A percentile compares a stretch with the other conserved stretches of the same genome.
Evolutionary conservation across 2,888 invertebrate species (phyloP).

Genomic region (Autographa gamma): DNA sequence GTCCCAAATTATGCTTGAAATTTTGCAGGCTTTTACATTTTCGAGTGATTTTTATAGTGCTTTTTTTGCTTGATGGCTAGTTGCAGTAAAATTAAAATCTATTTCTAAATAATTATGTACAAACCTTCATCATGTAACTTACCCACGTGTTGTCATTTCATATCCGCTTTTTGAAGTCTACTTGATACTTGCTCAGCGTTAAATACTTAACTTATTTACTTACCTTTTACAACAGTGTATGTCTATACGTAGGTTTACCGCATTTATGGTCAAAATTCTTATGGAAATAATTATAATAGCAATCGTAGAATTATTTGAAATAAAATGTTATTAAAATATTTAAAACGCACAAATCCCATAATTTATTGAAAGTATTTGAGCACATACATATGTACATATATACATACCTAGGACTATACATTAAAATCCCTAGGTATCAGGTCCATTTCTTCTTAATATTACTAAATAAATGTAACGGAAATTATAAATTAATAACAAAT

Average conservation of each 20-base stretch:
- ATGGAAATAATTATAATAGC: too few relatives aligned
- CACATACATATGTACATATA: constrained; percentile 54
- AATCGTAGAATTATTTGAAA: constrained; percentile 35
- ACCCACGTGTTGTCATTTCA: too few relatives aligned
- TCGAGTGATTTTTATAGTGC: constrained; percentile 33
- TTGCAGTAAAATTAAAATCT: not conserved
- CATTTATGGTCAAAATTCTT: too few relatives aligned
- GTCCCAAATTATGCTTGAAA: constrained; percentile 40
- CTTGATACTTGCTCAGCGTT: too few relatives aligned
- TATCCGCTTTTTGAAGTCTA: too few relatives aligned
- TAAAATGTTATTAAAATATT: constrained; percentile 57
- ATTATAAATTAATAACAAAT: constrained; percentile 22
- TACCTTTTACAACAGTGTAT: too few relatives aligned
- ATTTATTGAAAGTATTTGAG: constrained; percentile 60
- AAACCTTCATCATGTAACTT: not conserved
- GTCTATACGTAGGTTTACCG: too few relatives aligned
- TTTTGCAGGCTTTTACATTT: constrained; percentile 37
- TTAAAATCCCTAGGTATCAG: constrained; percentile 39
- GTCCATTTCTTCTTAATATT: constrained; percentile 46
- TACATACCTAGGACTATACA: constrained; percentile 24
- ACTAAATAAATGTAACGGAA: constrained; percentile 43
- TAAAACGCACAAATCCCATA: constrained; percentile 57
- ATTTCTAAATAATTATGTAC: not conserved
- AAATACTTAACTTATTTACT: too few relatives aligned
- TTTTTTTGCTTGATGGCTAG: constrained; percentile 17